Evolutionary conservation across 2,797 vertebrate species (phyloP).

Genomic region (Aeoliscus strigatus): DNA sequence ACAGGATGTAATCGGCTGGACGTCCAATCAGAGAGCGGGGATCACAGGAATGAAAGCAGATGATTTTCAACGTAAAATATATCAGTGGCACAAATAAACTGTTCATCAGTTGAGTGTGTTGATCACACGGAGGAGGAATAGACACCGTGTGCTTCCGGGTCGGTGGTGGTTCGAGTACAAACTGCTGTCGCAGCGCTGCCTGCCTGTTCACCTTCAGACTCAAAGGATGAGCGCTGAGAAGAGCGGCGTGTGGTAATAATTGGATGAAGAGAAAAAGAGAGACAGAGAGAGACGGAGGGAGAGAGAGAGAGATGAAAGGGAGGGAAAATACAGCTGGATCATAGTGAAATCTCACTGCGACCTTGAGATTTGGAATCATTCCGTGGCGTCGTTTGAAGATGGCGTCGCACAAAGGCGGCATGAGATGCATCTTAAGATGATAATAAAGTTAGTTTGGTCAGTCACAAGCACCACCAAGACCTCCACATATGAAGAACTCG

Average conservation of each 20-base stretch:
- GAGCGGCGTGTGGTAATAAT: constrained; percentile 22
- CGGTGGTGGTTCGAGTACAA: too few species aligned
- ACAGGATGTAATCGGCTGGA: too few species aligned
- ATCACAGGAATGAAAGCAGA: too few species aligned
- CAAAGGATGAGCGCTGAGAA: constrained; percentile 8
- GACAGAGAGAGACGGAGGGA: too few species aligned
- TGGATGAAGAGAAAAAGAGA: constrained; percentile 23
- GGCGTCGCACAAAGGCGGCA: constrained; percentile 11
- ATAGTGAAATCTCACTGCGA: constrained; percentile 16
- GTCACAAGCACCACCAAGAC: constrained; percentile 41
- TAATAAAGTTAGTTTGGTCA: constrained; percentile 44
- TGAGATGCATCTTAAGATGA: constrained; percentile 9
- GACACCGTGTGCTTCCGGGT: too few species aligned
- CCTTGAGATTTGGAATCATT: constrained; percentile 29
- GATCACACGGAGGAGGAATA: too few species aligned
- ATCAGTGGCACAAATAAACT: too few species aligned
- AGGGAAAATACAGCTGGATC: constrained; percentile 17
- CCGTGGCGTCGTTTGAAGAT: constrained; percentile 41
- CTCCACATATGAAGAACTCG: constrained; percentile 36
- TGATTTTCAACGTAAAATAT: too few species aligned
- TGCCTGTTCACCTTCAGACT: constrained; percentile 16
- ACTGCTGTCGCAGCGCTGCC: background rate
- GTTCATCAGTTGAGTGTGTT: too few species aligned
- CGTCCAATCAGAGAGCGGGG: too few species aligned
- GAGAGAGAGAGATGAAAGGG: constrained; percentile 14